Percentiles rank a stretch among this genome's conserved stretches.
phyloP scores from a whole-genome alignment of 2,113 vertebrate genomes.

The Dendropsophus ebraccatus region DNA sequence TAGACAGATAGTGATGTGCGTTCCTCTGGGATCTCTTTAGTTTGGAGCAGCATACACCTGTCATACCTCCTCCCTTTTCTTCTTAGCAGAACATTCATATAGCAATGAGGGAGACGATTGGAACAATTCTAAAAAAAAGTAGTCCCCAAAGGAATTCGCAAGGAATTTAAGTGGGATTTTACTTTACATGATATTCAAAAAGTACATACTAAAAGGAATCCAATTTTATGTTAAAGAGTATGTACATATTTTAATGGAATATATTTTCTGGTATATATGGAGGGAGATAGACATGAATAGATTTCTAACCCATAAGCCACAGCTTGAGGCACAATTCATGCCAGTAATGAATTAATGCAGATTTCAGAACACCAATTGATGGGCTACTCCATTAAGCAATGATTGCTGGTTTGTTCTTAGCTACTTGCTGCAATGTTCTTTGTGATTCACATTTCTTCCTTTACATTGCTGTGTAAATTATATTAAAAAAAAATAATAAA shows the following conservation, averaged over 20 bases:
- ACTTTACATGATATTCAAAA: constrained; percentile 38
- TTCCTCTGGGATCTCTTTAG: constrained; percentile 42
- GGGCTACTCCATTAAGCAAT: not conserved
- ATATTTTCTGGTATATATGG: not conserved
- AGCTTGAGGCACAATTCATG: not conserved
- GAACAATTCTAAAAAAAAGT: constrained; percentile 42
- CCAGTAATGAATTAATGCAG: constrained; percentile 6
- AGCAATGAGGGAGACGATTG: constrained; percentile 28
- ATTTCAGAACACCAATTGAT: not conserved
- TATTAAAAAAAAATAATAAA: too few relatives aligned
- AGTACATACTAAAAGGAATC: constrained; percentile 11
- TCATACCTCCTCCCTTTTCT: constrained; percentile 28
- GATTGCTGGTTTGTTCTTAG: constrained; percentile 1
- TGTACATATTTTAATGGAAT: constrained; percentile 53
- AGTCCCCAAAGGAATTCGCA: constrained; percentile 30
- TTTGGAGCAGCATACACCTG: constrained; percentile 47
- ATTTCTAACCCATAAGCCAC: not conserved
- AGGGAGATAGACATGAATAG: not conserved
- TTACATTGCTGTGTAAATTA: not conserved
- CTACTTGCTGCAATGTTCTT: not conserved
- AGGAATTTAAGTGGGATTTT: constrained; percentile 27
- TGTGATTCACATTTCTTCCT: not conserved
- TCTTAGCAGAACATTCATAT: constrained; percentile 28
- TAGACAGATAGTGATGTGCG: constrained; percentile 46
- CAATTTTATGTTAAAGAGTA: constrained; percentile 33